Base-by-base conservation (phyloP, 2,888 invertebrate genomes). In the Calameuta filiformis region DNA sequence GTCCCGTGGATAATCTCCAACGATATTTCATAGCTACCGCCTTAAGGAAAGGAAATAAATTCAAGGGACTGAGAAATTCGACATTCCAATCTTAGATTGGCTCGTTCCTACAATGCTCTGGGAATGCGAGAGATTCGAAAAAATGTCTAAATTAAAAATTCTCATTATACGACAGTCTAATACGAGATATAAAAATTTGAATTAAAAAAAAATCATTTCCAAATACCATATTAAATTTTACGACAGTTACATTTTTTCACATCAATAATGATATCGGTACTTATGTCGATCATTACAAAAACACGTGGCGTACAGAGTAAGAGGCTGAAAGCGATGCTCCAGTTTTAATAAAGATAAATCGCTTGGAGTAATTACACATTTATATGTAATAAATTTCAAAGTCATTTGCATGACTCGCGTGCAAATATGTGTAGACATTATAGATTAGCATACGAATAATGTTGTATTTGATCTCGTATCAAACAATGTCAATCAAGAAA, bases 321-420 rank as follows among this genome's bases (percentile, higher is more conserved):
- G 37, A 81, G 83, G 77, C 76, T 69, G 12, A 75, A 73, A 75
- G 40, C 35, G 37, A 37, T 74, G 76, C 56, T 35, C 73, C 68
- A 33, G 69, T 73, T 84, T 84, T 83, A 85, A 87, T 84, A 84
- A 85, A 84, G 84, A 86, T 82, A 83, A 86, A 86, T 86, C 80
- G 82, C 75, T 76, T 75, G 77, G 76, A 83, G 86, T 85, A 86
- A 87, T 87, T 82, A 85, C 81, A 80, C 83, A 86, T 87, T 88
- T 86, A 86, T 82, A 82, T 78, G 84, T 81, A 82, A 87, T 87
- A 87, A 87, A 87, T 88, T 86, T 79, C 34, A 73, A 78, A 81
- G 79, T 83, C 84, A 88, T 87, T 88, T 87, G 84, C 83, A 86
- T 84, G 77, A 77, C 68, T 75, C 69, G 40, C 76, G 80, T 77